These are phyloP conservation scores for Cosmopolites sordidus DNA, from an alignment of 2,888 invertebrate species.

Conservation along the genomic window DNA sequence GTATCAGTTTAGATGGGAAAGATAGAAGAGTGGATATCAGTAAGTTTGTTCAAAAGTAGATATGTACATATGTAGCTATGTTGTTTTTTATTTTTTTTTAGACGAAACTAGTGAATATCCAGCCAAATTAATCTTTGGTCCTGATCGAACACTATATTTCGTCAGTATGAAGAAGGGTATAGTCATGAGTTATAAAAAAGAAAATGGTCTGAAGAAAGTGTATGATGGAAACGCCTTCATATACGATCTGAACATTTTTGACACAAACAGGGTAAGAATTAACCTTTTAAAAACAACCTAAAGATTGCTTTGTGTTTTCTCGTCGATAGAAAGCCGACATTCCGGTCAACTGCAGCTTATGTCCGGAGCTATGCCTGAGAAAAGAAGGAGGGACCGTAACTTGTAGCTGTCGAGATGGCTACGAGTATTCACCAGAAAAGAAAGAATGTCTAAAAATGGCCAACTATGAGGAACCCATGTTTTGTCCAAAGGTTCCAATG, in stretches of 20 bases:
- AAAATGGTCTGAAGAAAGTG: slow-evolving; percentile 49
- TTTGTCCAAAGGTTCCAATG: slow-evolving; percentile 38
- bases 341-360: slow-evolving; percentile 45
- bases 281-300: neutral
- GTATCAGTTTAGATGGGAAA: slow-evolving; percentile 55
- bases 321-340: slow-evolving; percentile 16
- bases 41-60: too few species aligned
- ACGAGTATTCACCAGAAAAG: slow-evolving; percentile 42
- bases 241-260: slow-evolving; percentile 65
- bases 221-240: slow-evolving; percentile 61
- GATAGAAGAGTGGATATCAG: slow-evolving; percentile 52
- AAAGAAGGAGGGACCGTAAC: slow-evolving; percentile 53
- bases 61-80: neutral
- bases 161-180: slow-evolving; percentile 65
- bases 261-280: slow-evolving; percentile 54
- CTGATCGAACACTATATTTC: slow-evolving; percentile 62
- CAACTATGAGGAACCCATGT: slow-evolving; percentile 39
- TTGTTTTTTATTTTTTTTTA: slow-evolving; percentile 3
- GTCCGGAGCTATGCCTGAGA: slow-evolving; percentile 69
- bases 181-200: slow-evolving; percentile 51
- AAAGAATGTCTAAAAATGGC: slow-evolving; percentile 38
- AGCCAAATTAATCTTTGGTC: slow-evolving; percentile 29
- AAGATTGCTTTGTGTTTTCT: too few species aligned
- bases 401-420: slow-evolving; percentile 63
- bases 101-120: slow-evolving; percentile 6